These are phyloP conservation scores for Episyrphus balteatus DNA, from an alignment of 1,140 invertebrate species.

Conservation along the genomic window DNA sequence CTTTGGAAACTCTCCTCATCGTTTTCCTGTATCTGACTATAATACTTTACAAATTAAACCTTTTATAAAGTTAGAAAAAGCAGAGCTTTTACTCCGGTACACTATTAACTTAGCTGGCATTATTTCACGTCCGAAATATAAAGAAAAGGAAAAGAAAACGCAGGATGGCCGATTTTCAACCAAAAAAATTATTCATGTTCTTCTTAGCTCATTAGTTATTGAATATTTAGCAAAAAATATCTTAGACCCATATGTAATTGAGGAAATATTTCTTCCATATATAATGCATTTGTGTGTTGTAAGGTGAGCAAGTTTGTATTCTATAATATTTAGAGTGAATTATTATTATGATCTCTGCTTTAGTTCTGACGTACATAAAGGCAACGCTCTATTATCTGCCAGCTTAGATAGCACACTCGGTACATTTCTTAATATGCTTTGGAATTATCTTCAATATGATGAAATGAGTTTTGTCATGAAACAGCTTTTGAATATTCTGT, in stretches of 20 bases:
- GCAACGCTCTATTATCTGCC: constrained; percentile 13
- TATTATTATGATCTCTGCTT: no score
- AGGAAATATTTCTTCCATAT: constrained; percentile 43
- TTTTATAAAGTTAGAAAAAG: constrained; percentile 40
- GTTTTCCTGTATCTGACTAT: constrained; percentile 59
- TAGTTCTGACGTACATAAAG: neutral
- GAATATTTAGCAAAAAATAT: constrained; percentile 45
- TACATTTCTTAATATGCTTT: constrained; percentile 44
- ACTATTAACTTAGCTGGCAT: constrained; percentile 42
- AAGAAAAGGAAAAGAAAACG: constrained; percentile 5
- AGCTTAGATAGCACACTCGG: constrained; percentile 18
- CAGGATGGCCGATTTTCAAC: constrained; percentile 23
- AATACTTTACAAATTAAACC: constrained; percentile 54
- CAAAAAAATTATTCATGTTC: constrained; percentile 38
- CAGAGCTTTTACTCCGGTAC: constrained; percentile 46
- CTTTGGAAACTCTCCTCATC: constrained; percentile 61
- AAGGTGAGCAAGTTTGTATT: constrained; percentile 1
- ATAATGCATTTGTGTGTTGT: constrained; percentile 30
- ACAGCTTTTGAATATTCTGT: constrained; percentile 42
- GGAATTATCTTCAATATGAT: constrained; percentile 53
- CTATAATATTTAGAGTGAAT: no score
- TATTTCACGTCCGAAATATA: constrained; percentile 20
- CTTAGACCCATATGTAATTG: constrained; percentile 43
- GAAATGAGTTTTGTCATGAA: constrained; percentile 54
- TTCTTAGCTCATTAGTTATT: constrained; percentile 42